Base-by-base conservation (phyloP, 1,140 invertebrate species). In the Danaus melanippus region DNA sequence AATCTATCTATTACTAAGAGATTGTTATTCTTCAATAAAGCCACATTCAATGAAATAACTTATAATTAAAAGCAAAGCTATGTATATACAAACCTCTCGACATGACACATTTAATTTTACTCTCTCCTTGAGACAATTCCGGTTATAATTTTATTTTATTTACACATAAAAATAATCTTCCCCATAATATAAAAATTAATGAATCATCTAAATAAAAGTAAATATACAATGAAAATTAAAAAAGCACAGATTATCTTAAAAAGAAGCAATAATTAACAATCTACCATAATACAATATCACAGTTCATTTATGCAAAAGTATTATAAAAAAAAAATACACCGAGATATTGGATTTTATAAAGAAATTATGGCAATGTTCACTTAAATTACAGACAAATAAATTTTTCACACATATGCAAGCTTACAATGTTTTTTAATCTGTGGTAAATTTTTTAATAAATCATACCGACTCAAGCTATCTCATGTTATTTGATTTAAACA, bases 251-350 rank as follows among this genome's bases (percentile, higher is more conserved):
- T 66, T 65, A 77, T 65, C 71, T 73, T 73, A 76, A 72, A 76
- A 77, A 70, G 76, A 84, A 77, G 73, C 67, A 74, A 78, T 79
- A 82, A 78, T 81, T 76, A 85, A 84, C 64, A 73, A 79, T 81
- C 79, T 85, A 85, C 70, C 70, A 73, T 76, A 74, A 69, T 83
- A 76, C 66, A 71, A 86, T 86, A 86, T 86, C 83, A 86, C 83
- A 86, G 83, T 84, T 86, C 78, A 84, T 84, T 86, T 86, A 86
- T 84, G 83, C 80, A 86, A 86, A 84, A 83, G 63, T 65, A 65
- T 61, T 58, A 65, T 58, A 61, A 64, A 58, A 58, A 55, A 55
- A 48, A 61, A 56, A 60, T 60, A 65, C 55, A 56, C 59, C 56
- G 66, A 66, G 64, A 62, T 63, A 43, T 60, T 60, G 53, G 57